Conservation (phyloP, 2,113 vertebrate species). For the Setophaga petechia region DNA sequence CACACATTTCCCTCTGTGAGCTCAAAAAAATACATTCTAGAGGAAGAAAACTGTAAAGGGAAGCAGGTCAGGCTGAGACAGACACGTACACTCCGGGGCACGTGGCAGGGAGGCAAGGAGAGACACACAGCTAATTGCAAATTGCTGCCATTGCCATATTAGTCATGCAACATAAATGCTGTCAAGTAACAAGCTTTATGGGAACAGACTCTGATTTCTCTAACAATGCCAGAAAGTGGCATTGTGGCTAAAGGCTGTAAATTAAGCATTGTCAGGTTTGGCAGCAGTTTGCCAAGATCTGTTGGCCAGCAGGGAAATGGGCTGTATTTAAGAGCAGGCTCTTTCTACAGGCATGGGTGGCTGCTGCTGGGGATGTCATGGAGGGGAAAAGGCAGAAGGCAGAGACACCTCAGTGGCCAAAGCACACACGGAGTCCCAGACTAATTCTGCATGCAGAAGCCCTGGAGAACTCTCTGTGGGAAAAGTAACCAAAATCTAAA, state of each 20-base stretch:
- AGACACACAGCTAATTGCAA: conserved; percentile 6
- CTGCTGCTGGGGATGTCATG: not conserved
- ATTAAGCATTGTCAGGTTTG: not conserved
- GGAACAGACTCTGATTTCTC: conserved; percentile 20
- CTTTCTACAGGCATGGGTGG: not conserved
- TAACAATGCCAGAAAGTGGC: conserved; percentile 6
- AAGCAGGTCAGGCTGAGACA: conserved; percentile 1
- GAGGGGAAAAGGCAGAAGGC: not conserved
- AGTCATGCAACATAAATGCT: conserved; percentile 46
- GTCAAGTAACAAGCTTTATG: conserved; percentile 30
- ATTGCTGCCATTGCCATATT: conserved; percentile 6
- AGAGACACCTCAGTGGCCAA: not conserved
- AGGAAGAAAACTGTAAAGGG: not conserved
- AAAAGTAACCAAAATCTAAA: not conserved
- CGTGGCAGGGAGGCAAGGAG: not conserved
- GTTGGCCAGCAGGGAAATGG: not conserved
- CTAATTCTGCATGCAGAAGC: not conserved
- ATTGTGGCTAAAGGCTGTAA: conserved; percentile 6
- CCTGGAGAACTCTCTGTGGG: not conserved
- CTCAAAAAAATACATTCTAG: not conserved
- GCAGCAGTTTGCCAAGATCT: not conserved
- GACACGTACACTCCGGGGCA: not conserved
- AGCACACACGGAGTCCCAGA: fast-evolving
- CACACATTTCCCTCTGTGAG: not conserved
- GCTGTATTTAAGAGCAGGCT: not conserved